Conservation (phyloP, 2,888 invertebrate species). For the Heliconius charithonia region DNA sequence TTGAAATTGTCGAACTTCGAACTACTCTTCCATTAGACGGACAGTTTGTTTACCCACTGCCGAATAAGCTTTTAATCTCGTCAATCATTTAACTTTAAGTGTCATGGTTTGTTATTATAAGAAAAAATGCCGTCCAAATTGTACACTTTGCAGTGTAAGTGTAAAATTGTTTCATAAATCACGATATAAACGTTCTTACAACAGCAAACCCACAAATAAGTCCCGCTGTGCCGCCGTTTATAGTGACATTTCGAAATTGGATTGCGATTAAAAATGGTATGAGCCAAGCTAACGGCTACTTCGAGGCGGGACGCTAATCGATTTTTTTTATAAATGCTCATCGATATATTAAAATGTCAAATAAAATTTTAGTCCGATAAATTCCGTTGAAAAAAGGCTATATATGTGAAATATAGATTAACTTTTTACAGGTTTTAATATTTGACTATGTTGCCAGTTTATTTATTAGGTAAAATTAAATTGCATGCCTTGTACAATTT, state of each 20-base stretch:
- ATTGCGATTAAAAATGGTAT: conserved; percentile 29
- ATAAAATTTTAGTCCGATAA: not conserved
- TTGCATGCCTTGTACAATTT: not conserved
- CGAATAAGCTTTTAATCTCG: conserved; percentile 71
- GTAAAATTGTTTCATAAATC: conserved; percentile 17
- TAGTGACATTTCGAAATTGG: conserved; percentile 29
- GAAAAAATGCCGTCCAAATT: not conserved
- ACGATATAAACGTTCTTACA: conserved; percentile 20
- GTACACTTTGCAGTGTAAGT: not conserved
- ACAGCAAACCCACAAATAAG: conserved; percentile 21
- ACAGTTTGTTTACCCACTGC: conserved; percentile 74
- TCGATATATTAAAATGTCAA: conserved; percentile 18
- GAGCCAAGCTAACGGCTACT: conserved; percentile 6
- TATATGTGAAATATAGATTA: not conserved
- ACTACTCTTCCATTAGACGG: conserved; percentile 68
- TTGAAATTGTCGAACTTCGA: conserved; percentile 33
- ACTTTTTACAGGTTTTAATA: not conserved
- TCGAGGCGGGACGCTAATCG: not conserved
- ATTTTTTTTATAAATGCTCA: conserved; percentile 11
- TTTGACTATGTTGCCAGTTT: not conserved
- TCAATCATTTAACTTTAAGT: conserved; percentile 41
- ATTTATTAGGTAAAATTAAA: not conserved
- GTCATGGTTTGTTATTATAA: conserved; percentile 15
- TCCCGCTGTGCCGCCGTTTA: conserved; percentile 14
- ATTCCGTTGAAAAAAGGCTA: not conserved